A percentile compares a stretch with the other conserved stretches of the same genome.
phyloP scores from a whole-genome alignment of 1,140 invertebrate species.

The Gonatopus flavifemur region DNA sequence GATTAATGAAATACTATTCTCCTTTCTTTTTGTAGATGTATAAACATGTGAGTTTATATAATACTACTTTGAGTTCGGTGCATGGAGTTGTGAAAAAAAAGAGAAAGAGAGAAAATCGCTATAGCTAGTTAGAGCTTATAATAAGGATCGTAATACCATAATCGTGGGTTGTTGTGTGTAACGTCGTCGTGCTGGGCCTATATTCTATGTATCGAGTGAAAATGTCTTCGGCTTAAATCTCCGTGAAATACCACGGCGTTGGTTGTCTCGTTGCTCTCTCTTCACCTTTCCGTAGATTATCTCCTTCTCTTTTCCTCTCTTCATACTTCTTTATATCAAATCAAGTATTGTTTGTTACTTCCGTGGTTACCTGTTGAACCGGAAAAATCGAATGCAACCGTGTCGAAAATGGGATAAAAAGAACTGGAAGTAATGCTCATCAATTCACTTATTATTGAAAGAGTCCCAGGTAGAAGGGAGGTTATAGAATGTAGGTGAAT shows the following conservation, averaged over 20 bases:
- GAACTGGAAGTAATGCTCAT: too few species aligned
- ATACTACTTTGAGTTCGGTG: too few species aligned
- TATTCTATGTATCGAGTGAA: slow-evolving; percentile 61
- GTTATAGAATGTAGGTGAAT: too few species aligned
- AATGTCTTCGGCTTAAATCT: slow-evolving; percentile 59
- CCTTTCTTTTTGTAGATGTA: too few species aligned
- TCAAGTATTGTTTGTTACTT: slow-evolving; percentile 40
- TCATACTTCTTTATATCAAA: slow-evolving; percentile 24
- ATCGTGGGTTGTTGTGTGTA: slow-evolving; percentile 49
- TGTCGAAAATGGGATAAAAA: slow-evolving; percentile 27
- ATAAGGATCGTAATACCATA: too few species aligned
- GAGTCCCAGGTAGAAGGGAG: too few species aligned
- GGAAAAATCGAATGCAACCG: slow-evolving; percentile 39
- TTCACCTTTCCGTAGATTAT: slow-evolving; percentile 7
- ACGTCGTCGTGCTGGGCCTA: slow-evolving; percentile 48
- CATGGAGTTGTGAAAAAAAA: slow-evolving; percentile 1
- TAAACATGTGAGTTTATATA: too few species aligned
- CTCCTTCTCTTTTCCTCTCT: slow-evolving; percentile 5
- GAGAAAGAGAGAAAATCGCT: slow-evolving; percentile 17
- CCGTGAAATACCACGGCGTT: slow-evolving; percentile 53
- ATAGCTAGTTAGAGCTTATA: slow-evolving; percentile 60
- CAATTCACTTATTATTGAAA: too few species aligned
- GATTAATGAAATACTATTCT: too few species aligned
- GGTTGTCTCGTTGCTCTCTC: neutral
- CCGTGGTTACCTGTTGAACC: slow-evolving; percentile 25